A percentile compares a stretch with the other conserved stretches of the same genome.
Evolutionary conservation across 2,113 vertebrate genomes (phyloP).

Genomic region (Pardalotus punctatus): DNA sequence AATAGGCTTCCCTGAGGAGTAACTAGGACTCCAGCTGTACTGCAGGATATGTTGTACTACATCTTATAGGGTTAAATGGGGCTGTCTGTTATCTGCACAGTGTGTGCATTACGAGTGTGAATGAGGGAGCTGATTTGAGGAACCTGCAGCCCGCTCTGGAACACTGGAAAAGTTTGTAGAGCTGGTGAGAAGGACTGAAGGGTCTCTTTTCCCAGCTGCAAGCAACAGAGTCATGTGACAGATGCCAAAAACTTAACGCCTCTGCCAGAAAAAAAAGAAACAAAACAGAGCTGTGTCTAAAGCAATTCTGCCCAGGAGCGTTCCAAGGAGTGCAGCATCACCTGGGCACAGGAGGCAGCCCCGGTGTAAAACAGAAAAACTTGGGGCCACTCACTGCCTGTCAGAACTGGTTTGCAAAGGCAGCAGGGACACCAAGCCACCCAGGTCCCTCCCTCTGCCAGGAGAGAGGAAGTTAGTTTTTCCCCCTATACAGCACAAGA

Average conservation of each 20-base stretch:
- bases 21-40: slow-evolving; percentile 4
- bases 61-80: slow-evolving; percentile 12
- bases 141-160: neutral
- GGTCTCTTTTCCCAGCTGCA: neutral
- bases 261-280: neutral
- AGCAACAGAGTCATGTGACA: rapidly evolving
- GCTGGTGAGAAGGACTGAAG: neutral
- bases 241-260: neutral
- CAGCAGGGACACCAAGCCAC: neutral
- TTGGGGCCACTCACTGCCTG: neutral
- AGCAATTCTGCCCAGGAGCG: neutral
- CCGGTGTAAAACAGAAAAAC: neutral
- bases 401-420: neutral
- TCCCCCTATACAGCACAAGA: neutral
- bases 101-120: rapidly evolving
- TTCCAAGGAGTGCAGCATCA: neutral
- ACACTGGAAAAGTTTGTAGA: neutral
- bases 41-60: neutral
- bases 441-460: neutral
- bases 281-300: neutral
- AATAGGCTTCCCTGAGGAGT: slow-evolving; percentile 27
- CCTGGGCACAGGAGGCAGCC: neutral
- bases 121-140: neutral
- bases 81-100: neutral
- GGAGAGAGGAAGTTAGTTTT: neutral